These are phyloP conservation scores for Nothocercus julius DNA, from an alignment of 2,113 vertebrate species.

Conservation along the genomic window DNA sequence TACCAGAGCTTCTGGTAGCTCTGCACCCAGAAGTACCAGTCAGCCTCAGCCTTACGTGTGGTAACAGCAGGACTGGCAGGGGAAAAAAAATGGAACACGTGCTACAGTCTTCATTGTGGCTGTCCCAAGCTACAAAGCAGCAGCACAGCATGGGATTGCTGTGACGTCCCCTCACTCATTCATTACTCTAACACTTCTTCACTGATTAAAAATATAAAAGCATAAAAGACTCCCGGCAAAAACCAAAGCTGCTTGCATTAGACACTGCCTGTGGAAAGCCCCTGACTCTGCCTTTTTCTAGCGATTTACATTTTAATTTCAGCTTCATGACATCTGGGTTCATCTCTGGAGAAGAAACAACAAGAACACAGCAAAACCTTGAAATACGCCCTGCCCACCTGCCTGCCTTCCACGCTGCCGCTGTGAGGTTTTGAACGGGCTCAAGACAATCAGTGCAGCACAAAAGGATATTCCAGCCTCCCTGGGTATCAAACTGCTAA, in stretches of 20 bases:
- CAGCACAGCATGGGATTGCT: neutral
- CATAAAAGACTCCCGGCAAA: neutral
- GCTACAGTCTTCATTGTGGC: neutral
- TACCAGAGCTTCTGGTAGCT: neutral
- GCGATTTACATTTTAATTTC: slow-evolving; percentile 71
- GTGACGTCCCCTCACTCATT: neutral
- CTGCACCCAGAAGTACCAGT: neutral
- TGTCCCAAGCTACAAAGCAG: neutral
- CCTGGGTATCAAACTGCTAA: neutral
- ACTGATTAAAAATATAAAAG: neutral
- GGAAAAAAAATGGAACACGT: rapidly evolving
- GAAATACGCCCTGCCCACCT: neutral
- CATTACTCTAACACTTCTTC: neutral
- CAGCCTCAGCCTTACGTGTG: neutral
- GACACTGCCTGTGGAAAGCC: slow-evolving; percentile 37
- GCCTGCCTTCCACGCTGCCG: slow-evolving; percentile 8
- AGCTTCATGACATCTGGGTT: slow-evolving; percentile 56
- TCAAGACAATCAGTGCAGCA: neutral
- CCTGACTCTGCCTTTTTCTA: slow-evolving; percentile 37
- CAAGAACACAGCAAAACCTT: slow-evolving; percentile 42
- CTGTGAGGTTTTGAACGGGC: neutral
- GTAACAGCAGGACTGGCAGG: neutral
- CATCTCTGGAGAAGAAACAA: slow-evolving; percentile 15
- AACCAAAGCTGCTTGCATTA: neutral
- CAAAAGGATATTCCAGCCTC: neutral